Base-by-base conservation (phyloP, 35 echinoderm and acorn worm genomes). In the Heliocidaris erythrogramma region DNA sequence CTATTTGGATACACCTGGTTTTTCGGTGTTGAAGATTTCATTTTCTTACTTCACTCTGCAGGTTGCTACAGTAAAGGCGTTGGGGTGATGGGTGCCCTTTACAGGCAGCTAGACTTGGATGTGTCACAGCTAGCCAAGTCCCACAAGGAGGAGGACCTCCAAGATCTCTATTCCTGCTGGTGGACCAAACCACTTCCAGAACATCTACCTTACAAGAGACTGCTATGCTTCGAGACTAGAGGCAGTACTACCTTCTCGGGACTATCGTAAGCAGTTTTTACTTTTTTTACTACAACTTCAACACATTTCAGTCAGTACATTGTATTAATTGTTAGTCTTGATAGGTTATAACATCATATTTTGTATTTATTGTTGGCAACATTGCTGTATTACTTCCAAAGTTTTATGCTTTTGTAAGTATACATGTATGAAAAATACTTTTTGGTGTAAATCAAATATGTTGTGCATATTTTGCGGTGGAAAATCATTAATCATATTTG, bases 141-240 rank as follows among this genome's bases (percentile, higher is more conserved):
- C 30, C 92, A 97, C 35, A 96, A 97, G 49, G 97, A 94, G 27
- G 97, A 97, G 48, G 97, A 97, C 88, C 95, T 97, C 12, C 85
- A 95, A 84, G 59, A 96, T 48, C 95, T 97, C 30, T 97, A 97
- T 69, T 94, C 93, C 49, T 97, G 97, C 94, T 97, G 97, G 97
- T 97, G 97, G 97, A 95, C 97, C 24, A 96, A 97, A 31, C 94
- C 91, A 24, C 42, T 97, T 32, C 97, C 97, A 71, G 85, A 93
- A 24, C 16, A 95, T 18, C 32, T 95, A 5, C 94, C 95, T 31
- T 97, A 96, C 52, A 88, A 86, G 52, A 94, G 95, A 94, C 65
- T 97, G 31, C 95, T 97, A 3, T 97, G 97, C 94, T 97, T 97
- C 95, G 97, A 97, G 91, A 95, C 88, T 52, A 97, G 90, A 94